Conservation (phyloP, 2,888 invertebrate genomes). For the Hedya salicella region DNA sequence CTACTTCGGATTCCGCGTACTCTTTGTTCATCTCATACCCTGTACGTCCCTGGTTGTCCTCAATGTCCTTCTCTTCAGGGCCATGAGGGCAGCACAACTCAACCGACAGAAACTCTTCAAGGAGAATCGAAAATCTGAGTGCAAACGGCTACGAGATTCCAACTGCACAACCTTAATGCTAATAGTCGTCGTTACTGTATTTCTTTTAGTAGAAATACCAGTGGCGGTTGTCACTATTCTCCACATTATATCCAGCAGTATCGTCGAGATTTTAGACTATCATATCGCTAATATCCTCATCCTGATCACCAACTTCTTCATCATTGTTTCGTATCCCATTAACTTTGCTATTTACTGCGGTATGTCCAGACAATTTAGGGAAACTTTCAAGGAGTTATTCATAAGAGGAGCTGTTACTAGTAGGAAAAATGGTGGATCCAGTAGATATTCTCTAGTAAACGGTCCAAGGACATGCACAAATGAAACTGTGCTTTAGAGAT, state of each 20-base stretch:
- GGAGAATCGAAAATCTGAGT: slow-evolving; percentile 91
- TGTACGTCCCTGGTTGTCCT: slow-evolving; percentile 95
- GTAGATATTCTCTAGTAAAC: slow-evolving; percentile 92
- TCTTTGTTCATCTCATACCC: slow-evolving; percentile 96
- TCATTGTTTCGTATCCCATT: slow-evolving; percentile 95
- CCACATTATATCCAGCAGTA: slow-evolving; percentile 91
- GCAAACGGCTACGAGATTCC: slow-evolving; percentile 90
- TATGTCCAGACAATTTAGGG: slow-evolving; percentile 97
- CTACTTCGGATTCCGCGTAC: slow-evolving; percentile 93
- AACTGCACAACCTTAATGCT: slow-evolving; percentile 95
- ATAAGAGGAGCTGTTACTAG: slow-evolving; percentile 86
- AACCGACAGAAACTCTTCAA: slow-evolving; percentile 91
- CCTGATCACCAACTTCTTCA: slow-evolving; percentile 94
- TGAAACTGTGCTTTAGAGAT: slow-evolving; percentile 89
- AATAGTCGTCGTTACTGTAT: slow-evolving; percentile 94
- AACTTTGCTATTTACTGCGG: slow-evolving; percentile 98
- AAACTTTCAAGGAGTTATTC: slow-evolving; percentile 95
- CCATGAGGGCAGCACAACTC: slow-evolving; percentile 93
- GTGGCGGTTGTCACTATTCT: slow-evolving; percentile 92
- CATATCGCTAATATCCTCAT: slow-evolving; percentile 91
- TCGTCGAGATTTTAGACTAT: slow-evolving; percentile 90
- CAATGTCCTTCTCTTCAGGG: slow-evolving; percentile 93
- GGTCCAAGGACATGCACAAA: slow-evolving; percentile 93
- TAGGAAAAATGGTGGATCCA: slow-evolving; percentile 88
- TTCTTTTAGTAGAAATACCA: slow-evolving; percentile 93